Evolutionary conservation across 2,888 invertebrate genomes (phyloP).

Genomic region (Anagyrus pseudococci): DNA sequence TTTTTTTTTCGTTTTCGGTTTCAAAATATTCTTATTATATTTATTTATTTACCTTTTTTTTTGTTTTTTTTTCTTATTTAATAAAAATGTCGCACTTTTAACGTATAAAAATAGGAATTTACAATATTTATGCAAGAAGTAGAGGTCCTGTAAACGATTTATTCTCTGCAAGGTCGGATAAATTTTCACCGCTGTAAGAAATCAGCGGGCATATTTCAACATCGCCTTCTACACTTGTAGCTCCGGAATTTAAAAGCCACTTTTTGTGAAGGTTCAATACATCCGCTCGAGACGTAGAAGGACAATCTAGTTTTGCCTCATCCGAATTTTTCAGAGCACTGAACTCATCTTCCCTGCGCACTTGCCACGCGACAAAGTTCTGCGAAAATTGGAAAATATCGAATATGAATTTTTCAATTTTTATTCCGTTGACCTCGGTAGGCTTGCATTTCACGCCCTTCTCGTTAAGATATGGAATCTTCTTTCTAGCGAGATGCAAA

Average conservation of each 20-base stretch:
- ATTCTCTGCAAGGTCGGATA: conserved; percentile 60
- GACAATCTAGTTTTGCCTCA: conserved; percentile 86
- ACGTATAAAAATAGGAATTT: too few species aligned
- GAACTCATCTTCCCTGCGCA: conserved; percentile 90
- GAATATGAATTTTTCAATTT: conserved; percentile 99
- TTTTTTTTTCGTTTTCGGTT: too few species aligned
- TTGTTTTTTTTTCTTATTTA: too few species aligned
- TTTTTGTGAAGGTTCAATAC: conserved; percentile 78
- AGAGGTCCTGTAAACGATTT: neutral
- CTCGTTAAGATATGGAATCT: conserved; percentile 85
- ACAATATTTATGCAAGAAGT: too few species aligned
- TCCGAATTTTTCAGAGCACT: conserved; percentile 96
- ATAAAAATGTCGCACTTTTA: too few species aligned
- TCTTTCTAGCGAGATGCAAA: conserved; percentile 96
- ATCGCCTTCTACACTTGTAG: conserved; percentile 70
- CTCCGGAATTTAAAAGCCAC: conserved; percentile 84
- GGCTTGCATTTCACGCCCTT: conserved; percentile 78
- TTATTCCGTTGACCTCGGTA: conserved; percentile 89
- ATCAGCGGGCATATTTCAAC: conserved; percentile 91
- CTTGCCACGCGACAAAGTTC: conserved; percentile 92
- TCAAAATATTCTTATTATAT: too few species aligned
- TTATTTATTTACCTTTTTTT: too few species aligned
- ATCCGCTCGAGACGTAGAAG: conserved; percentile 83
- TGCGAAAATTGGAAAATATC: conserved; percentile 96
- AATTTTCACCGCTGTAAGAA: conserved; percentile 89